Percentiles rank a stretch among this genome's conserved stretches.
These are phyloP conservation scores for Charanyca ferruginea DNA, from an alignment of 2,888 invertebrate species.

Conservation along the genomic window DNA sequence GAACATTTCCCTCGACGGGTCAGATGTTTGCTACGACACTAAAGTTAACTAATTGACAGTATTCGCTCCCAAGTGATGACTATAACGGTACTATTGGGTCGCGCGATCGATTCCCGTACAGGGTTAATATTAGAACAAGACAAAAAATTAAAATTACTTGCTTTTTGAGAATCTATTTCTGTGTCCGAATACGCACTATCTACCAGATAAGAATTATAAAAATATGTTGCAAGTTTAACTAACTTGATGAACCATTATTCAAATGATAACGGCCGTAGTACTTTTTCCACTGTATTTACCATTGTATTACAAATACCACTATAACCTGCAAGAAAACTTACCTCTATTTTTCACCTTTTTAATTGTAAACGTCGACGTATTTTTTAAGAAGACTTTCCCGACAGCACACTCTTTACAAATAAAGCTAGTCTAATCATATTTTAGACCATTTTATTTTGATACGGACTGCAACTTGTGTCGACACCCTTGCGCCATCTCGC, in stretches of 20 bases:
- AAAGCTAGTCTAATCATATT: no score
- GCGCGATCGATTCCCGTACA: not conserved
- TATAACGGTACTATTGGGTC: not conserved
- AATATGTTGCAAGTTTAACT: not conserved
- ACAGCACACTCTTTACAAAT: no score
- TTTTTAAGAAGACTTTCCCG: no score
- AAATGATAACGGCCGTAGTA: not conserved
- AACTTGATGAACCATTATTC: not conserved
- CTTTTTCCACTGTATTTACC: not conserved
- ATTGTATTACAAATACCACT: not conserved
- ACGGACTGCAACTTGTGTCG: no score
- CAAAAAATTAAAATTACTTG: no score
- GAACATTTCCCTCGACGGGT: conserved; percentile 19
- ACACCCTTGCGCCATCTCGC: no score
- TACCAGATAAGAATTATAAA: no score
- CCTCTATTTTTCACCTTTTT: conserved; percentile 17
- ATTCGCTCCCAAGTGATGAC: not conserved
- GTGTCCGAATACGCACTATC: no score
- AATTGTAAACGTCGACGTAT: conserved; percentile 14
- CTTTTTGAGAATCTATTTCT: no score
- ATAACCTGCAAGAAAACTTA: not conserved
- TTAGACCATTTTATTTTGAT: no score
- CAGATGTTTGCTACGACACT: conserved; percentile 33
- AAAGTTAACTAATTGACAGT: conserved; percentile 34
- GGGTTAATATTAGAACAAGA: not conserved